Evolutionary conservation across 2,797 vertebrate species (phyloP).

Genomic region (Thunnus albacares): DNA sequence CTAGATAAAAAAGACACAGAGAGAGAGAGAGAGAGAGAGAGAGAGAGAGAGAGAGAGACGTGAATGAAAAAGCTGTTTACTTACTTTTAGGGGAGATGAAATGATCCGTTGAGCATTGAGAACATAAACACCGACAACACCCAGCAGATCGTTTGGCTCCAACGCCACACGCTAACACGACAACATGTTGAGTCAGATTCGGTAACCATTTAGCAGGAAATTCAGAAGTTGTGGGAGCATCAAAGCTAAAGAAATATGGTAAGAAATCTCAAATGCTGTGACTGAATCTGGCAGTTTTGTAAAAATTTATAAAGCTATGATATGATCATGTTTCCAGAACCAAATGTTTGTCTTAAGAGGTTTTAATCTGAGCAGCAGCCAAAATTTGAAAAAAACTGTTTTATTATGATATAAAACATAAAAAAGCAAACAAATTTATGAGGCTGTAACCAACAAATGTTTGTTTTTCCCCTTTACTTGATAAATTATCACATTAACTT

Average conservation of each 20-base stretch:
- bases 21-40: not conserved
- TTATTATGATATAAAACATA: too few species aligned
- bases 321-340: not conserved
- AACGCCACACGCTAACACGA: not conserved
- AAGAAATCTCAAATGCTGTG: not conserved
- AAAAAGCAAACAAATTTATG: too few species aligned
- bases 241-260: not conserved
- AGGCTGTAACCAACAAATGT: too few species aligned
- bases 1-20: slow-evolving; percentile 71
- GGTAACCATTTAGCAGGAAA: not conserved
- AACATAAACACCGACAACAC: not conserved
- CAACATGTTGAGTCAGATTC: not conserved
- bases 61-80: not conserved
- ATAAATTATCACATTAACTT: too few species aligned
- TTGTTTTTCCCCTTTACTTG: too few species aligned
- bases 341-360: too few species aligned
- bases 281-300: not conserved
- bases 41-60: not conserved
- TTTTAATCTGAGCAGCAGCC: too few species aligned
- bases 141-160: not conserved
- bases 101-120: not conserved
- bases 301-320: not conserved
- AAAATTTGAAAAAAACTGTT: too few species aligned
- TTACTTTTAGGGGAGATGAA: not conserved
- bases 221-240: too few species aligned